These are phyloP conservation scores for Melieria crassipennis DNA, from an alignment of 2,888 invertebrate species.

Conservation along the genomic window DNA sequence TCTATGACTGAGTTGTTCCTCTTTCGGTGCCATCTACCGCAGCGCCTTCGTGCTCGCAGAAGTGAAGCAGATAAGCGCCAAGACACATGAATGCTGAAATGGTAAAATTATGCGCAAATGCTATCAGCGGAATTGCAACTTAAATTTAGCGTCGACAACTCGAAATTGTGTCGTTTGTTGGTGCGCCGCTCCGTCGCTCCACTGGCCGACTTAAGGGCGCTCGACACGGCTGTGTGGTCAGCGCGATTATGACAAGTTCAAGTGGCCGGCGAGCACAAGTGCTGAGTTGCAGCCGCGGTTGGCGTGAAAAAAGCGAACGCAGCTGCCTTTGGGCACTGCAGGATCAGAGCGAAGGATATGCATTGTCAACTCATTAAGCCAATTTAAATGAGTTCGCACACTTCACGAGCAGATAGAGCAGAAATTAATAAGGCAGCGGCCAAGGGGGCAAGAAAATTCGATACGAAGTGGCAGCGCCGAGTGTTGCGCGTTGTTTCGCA, in stretches of 20 bases:
- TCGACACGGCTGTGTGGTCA: neutral
- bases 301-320: constrained; percentile 17
- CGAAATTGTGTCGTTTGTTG: constrained; percentile 21
- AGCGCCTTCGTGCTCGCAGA: no score
- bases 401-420: constrained; percentile 25
- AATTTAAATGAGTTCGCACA: constrained; percentile 44
- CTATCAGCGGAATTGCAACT: constrained; percentile 32
- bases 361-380: constrained; percentile 48
- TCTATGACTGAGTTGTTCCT: no score
- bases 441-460: neutral
- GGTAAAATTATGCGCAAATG: no score
- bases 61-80: no score
- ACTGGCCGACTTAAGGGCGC: constrained; percentile 12
- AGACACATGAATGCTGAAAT: no score
- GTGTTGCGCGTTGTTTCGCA: neutral
- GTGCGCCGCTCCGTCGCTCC: neutral
- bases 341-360: constrained; percentile 14
- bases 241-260: constrained; percentile 29
- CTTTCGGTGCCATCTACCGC: no score
- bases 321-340: constrained; percentile 19
- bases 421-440: constrained; percentile 11
- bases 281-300: constrained; percentile 7
- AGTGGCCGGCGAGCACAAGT: neutral
- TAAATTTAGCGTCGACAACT: constrained; percentile 33
- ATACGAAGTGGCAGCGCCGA: neutral